Evolutionary conservation across 2,113 vertebrate genomes (phyloP).

Genomic region (Romanogobio albipinnatus): DNA sequence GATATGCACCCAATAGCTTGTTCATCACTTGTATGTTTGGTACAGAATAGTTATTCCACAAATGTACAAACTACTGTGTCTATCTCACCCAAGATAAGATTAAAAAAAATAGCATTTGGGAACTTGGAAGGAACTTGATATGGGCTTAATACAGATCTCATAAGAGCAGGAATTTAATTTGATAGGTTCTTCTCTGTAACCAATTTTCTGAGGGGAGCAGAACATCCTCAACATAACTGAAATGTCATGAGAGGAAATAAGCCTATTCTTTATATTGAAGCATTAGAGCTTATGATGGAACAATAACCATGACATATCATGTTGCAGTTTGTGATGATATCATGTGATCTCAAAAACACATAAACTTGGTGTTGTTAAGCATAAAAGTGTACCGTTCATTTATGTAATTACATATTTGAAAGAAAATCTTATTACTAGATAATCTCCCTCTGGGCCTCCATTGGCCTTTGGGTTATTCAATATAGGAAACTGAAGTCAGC

Average conservation of each 20-base stretch:
- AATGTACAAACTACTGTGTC: neutral
- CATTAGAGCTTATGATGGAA: neutral
- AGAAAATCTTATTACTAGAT: neutral
- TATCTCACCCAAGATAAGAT: neutral
- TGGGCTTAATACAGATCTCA: neutral
- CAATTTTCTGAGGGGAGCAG: neutral
- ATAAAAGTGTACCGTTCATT: neutral
- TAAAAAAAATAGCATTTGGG: neutral
- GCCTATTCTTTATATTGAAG: neutral
- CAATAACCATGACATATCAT: neutral
- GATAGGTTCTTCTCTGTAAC: neutral
- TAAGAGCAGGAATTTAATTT: neutral
- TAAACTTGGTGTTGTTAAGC: neutral
- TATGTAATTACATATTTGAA: neutral
- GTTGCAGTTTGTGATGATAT: neutral
- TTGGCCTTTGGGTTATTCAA: slow-evolving; percentile 18
- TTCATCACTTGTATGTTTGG: neutral
- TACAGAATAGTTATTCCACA: neutral
- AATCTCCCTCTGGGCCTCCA: neutral
- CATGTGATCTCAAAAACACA: neutral
- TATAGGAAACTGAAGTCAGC: neutral
- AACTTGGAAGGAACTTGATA: neutral
- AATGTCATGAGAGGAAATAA: neutral
- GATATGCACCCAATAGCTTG: neutral
- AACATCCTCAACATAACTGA: neutral